Evolutionary conservation across 2,797 vertebrate species (phyloP).

Genomic region (Periparus ater): DNA sequence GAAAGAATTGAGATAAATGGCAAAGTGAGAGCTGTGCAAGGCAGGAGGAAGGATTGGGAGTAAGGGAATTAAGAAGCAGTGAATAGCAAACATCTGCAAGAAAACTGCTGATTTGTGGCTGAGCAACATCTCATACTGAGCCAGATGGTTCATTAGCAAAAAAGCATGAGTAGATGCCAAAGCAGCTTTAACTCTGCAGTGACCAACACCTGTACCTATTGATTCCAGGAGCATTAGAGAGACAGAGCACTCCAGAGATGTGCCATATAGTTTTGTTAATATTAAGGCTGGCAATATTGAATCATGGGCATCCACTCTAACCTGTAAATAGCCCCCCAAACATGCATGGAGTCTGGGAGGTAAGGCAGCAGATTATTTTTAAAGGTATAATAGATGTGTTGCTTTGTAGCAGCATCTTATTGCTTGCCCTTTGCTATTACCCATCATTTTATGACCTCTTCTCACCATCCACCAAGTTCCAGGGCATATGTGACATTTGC

Average conservation of each 20-base stretch:
- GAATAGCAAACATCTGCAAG: conserved; percentile 53
- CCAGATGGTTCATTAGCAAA: conserved; percentile 23
- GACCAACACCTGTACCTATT: neutral
- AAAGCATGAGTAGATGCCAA: neutral
- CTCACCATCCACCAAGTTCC: neutral
- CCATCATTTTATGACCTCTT: neutral
- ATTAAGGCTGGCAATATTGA: neutral
- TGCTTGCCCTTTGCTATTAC: neutral
- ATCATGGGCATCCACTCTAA: neutral
- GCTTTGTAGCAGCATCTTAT: neutral
- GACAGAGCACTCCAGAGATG: neutral
- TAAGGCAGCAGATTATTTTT: neutral
- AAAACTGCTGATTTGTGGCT: conserved; percentile 39
- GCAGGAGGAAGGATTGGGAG: neutral
- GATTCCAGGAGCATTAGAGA: neutral
- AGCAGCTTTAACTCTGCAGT: conserved; percentile 12
- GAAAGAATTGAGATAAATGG: conserved; percentile 3
- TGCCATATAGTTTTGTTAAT: neutral
- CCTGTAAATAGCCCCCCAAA: neutral
- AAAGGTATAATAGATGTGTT: neutral
- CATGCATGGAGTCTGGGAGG: neutral
- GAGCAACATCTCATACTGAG: neutral
- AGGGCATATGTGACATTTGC: neutral
- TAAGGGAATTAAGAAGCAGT: conserved; percentile 10
- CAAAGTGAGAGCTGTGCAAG: neutral